Evolutionary conservation across 2,797 vertebrate species (phyloP).

Genomic region (Paguma larvata): DNA sequence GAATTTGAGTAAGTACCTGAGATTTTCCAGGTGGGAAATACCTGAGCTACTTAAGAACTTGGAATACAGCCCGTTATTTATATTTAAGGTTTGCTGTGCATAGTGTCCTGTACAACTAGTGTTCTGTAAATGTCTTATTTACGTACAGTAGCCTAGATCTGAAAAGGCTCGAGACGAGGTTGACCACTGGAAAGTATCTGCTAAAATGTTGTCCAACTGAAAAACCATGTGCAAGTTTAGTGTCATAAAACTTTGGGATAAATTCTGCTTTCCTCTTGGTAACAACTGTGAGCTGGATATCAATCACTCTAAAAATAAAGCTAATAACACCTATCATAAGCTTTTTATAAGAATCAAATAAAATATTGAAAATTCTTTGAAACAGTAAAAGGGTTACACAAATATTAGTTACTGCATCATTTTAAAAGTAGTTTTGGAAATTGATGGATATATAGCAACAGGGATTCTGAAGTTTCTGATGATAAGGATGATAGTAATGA

Average conservation of each 20-base stretch:
- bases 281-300: not conserved
- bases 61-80: not conserved
- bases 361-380: conserved; percentile 38
- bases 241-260: not conserved
- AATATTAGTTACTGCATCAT: not conserved
- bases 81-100: not conserved
- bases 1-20: not conserved
- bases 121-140: not conserved
- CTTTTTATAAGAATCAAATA: conserved; percentile 21
- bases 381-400: not conserved
- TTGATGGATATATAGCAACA: not conserved
- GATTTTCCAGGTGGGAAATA: not conserved
- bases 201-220: not conserved
- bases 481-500: not conserved
- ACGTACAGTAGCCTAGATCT: not conserved
- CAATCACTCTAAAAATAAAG: conserved; percentile 49
- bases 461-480: not conserved
- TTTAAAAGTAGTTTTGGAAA: not conserved
- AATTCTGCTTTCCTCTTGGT: not conserved
- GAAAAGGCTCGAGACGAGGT: not conserved
- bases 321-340: not conserved
- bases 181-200: not conserved
- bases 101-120: not conserved
- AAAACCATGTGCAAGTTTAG: not conserved
- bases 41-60: not conserved